Evolutionary conservation across 2,888 invertebrate genomes (phyloP), one percentile per base, ranked within the genome.

Genomic region (Brenthis ino): DNA sequence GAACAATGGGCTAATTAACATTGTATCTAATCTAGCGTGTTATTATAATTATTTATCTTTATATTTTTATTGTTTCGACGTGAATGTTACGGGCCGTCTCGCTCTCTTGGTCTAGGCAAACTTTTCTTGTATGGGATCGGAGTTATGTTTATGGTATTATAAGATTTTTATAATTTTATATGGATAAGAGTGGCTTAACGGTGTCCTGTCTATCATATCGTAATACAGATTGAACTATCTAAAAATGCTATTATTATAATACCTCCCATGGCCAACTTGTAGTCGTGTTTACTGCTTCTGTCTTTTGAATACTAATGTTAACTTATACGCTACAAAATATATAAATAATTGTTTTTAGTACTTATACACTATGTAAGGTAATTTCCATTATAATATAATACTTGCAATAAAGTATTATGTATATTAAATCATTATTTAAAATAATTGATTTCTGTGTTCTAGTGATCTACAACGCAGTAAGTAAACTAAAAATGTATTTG

Each of bases 1-100:
- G 79, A 83, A 86, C 85, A 86, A 86, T 85, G 77, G 82, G 74
- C 76, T 83, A 84, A 85, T 85, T 85, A 85, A 79, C 80, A 73
- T 77, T 78, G 78, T 79, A 80, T 79, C 79, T 82, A 80, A 81
- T 80, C 79, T 78, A 79, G 77, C 77, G 77, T 80, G 79, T 81
- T 82, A 82, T 81, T 80, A 81, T 80, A 81, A 80, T 80, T 78
- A 80, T 82, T 82, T 83, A 78, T 79, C 77, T 79, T 77, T 77
- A 79, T 81, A 78, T 79, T 81, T 79, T 79, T 82, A 80, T 76
- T 77, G 77, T 76, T 74, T 74, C 70, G 69, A 64, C 66, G 70
- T 67, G 72, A 75, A 76, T 75, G 70, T 69, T 68, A 72, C 70
- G 68, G 70, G 43, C 73, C 65, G 72, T 71, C 72, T 75, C 74